Percentiles rank a stretch among this genome's conserved stretches.
Evolutionary conservation across 2,113 vertebrate species (phyloP).

Genomic region (Galemys pyrenaicus): DNA sequence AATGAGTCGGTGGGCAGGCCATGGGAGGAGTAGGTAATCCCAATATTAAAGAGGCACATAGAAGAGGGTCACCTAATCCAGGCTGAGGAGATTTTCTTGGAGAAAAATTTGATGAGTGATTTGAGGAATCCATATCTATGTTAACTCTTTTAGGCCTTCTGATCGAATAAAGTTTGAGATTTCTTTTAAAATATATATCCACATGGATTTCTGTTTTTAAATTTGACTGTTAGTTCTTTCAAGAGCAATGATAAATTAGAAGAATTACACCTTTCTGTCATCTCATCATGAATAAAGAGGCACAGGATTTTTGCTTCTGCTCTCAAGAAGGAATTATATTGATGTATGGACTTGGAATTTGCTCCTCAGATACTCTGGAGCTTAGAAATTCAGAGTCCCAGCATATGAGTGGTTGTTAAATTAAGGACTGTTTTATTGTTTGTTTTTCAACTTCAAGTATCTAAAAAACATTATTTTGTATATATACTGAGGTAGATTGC

Average conservation of each 20-base stretch:
- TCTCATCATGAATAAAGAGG: neutral
- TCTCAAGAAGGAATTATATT: neutral
- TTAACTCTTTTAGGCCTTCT: neutral
- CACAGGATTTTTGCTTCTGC: neutral
- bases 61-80: neutral
- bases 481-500: neutral
- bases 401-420: neutral
- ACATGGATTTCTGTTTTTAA: neutral
- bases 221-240: neutral
- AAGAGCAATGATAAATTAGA: neutral
- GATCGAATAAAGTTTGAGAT: neutral
- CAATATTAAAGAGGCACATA: neutral
- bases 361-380: neutral
- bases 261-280: neutral
- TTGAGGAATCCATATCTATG: neutral
- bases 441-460: neutral
- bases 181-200: neutral
- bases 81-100: neutral
- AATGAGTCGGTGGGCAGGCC: neutral
- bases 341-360: neutral
- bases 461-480: neutral
- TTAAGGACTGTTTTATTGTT: neutral
- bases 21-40: neutral
- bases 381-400: neutral
- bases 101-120: neutral